phyloP scores from a whole-genome alignment of 2,113 vertebrate species.

The Larimichthys polyactis region DNA sequence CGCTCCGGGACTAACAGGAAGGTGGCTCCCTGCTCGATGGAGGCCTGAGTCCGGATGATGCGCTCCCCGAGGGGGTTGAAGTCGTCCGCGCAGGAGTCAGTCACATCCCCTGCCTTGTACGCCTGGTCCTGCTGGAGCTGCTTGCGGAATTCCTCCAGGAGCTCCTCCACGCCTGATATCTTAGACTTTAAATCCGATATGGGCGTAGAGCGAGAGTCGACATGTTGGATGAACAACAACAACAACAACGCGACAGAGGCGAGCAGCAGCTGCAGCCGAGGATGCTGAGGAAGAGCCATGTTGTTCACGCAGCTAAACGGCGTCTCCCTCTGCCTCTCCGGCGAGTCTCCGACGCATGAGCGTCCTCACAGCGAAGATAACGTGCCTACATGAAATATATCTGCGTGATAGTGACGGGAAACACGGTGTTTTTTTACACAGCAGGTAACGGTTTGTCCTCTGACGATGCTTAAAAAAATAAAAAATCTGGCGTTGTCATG shows the following conservation, averaged over 20 bases:
- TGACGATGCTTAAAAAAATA: conserved; percentile 38
- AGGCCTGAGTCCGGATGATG: conserved; percentile 94
- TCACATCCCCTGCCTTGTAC: conserved; percentile 55
- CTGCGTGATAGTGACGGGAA: accelerated
- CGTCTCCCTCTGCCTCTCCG: conserved; percentile 53
- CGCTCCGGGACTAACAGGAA: conserved; percentile 88
- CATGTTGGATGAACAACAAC: conserved; percentile 11
- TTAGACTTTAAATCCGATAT: conserved; percentile 85
- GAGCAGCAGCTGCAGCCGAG: conserved; percentile 49
- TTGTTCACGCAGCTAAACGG: conserved; percentile 61
- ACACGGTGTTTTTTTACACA: background rate
- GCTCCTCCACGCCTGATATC: conserved; percentile 89
- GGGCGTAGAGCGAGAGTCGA: conserved; percentile 64
- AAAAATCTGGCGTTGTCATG: conserved; percentile 69
- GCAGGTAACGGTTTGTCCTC: background rate
- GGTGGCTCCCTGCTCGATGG: conserved; percentile 90
- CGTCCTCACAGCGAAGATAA: background rate
- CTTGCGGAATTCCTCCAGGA: conserved; percentile 91
- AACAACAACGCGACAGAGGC: conserved; percentile 34
- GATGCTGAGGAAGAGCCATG: conserved; percentile 73
- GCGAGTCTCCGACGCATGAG: conserved; percentile 28
- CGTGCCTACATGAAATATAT: background rate
- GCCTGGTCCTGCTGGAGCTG: conserved; percentile 89
- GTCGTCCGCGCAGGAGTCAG: conserved; percentile 76
- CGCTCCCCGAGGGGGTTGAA: conserved; percentile 81